These are phyloP conservation scores for Siniperca knerii DNA, from an alignment of 2,113 vertebrate species.

Conservation along the genomic window DNA sequence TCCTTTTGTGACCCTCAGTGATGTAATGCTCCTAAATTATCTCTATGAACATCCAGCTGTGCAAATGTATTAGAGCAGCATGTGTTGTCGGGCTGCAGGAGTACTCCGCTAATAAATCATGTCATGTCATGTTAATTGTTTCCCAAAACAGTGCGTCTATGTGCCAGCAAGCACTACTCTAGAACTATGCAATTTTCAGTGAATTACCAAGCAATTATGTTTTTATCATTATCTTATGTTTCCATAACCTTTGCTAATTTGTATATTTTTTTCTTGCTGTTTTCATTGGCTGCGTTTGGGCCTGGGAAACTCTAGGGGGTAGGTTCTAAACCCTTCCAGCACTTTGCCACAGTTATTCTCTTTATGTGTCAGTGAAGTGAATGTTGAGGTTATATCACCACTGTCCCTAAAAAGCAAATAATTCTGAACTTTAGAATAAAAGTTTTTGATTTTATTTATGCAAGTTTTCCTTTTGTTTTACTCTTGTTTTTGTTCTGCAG, in stretches of 20 bases:
- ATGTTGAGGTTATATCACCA: not conserved
- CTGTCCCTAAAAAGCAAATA: not conserved
- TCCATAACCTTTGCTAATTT: constrained; percentile 86
- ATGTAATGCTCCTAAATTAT: constrained; percentile 52
- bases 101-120: constrained; percentile 83
- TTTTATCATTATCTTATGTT: constrained; percentile 85
- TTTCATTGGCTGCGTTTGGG: constrained; percentile 63
- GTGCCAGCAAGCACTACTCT: constrained; percentile 67
- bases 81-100: constrained; percentile 39
- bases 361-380: constrained; percentile 1
- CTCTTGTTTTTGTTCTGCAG: constrained; percentile 60
- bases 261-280: constrained; percentile 68
- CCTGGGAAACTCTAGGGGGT: constrained; percentile 84
- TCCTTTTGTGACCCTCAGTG: constrained; percentile 19
- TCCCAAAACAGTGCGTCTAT: constrained; percentile 82
- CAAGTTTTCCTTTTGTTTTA: not conserved
- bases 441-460: not conserved
- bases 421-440: not conserved
- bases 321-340: constrained; percentile 61
- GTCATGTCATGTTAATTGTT: constrained; percentile 85
- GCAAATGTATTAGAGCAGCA: constrained; percentile 77
- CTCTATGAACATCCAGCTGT: constrained; percentile 79
- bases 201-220: constrained; percentile 86
- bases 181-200: constrained; percentile 79
- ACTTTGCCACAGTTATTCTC: constrained; percentile 9